Conservation (phyloP, 2,888 invertebrate genomes). For the Chalcis sispes region DNA sequence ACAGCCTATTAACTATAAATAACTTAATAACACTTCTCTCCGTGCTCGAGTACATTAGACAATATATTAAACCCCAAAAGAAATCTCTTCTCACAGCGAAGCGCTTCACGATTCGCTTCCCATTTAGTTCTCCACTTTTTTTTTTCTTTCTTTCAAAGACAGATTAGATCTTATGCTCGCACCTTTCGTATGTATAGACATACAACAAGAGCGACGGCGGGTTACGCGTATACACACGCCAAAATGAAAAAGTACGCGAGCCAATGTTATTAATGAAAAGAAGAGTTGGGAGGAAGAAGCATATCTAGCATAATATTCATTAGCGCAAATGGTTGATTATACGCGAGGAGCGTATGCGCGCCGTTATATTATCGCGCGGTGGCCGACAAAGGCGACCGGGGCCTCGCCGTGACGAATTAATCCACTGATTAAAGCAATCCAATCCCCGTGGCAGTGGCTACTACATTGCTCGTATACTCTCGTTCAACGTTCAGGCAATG, state of each 20-base stretch:
- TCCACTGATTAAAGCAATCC: constrained; percentile 75
- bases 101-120: constrained; percentile 16
- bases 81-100: neutral
- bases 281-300: too few species aligned
- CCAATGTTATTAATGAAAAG: constrained; percentile 73
- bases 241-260: constrained; percentile 58
- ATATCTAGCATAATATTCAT: constrained; percentile 73
- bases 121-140: constrained; percentile 42
- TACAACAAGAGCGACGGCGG: constrained; percentile 33
- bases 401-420: constrained; percentile 74
- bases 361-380: constrained; percentile 71
- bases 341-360: constrained; percentile 60
- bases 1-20: constrained; percentile 26
- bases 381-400: constrained; percentile 74
- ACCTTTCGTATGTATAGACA: neutral
- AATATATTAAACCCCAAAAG: constrained; percentile 23
- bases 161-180: constrained; percentile 17
- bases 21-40: constrained; percentile 38
- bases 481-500: constrained; percentile 58
- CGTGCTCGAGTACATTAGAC: constrained; percentile 14
- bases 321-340: constrained; percentile 75
- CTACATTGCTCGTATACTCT: constrained; percentile 74
- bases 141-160: constrained; percentile 34
- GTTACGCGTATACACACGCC: constrained; percentile 50
- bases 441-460: constrained; percentile 65